Conservation (phyloP, 2,888 invertebrate species). For the Brachycybe producta region DNA sequence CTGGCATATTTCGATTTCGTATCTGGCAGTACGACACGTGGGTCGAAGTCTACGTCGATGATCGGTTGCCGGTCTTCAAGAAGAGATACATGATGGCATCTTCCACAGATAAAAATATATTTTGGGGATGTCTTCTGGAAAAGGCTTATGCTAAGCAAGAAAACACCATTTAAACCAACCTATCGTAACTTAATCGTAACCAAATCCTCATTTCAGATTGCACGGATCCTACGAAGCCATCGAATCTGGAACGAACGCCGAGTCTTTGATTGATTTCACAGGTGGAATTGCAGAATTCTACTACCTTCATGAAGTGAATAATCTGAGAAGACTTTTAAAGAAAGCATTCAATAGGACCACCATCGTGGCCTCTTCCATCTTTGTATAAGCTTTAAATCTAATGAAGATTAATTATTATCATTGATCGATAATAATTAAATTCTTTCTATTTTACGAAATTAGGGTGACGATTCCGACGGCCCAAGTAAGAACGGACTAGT, state of each 20-base stretch:
- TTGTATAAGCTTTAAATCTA: too few species aligned
- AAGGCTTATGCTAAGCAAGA: slow-evolving; percentile 86
- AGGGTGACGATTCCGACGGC: neutral
- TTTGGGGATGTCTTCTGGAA: slow-evolving; percentile 89
- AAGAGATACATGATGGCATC: slow-evolving; percentile 71
- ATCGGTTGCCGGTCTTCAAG: slow-evolving; percentile 71
- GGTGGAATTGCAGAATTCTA: slow-evolving; percentile 88
- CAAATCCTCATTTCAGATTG: slow-evolving; percentile 44
- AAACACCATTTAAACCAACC: neutral
- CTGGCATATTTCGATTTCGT: slow-evolving; percentile 86
- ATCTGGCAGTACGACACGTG: slow-evolving; percentile 92
- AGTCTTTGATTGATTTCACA: slow-evolving; percentile 98
- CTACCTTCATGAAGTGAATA: slow-evolving; percentile 63
- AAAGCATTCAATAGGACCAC: slow-evolving; percentile 81
- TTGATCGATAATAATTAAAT: too few species aligned
- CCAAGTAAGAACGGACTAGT: slow-evolving; percentile 53
- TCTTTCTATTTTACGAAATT: neutral
- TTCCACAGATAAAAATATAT: slow-evolving; percentile 76
- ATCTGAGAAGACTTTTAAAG: slow-evolving; percentile 70
- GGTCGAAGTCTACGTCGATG: slow-evolving; percentile 88
- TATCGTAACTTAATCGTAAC: neutral
- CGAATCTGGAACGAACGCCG: slow-evolving; percentile 92
- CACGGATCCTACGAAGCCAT: slow-evolving; percentile 95
- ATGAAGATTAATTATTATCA: too few species aligned
- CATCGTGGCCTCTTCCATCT: slow-evolving; percentile 89